Percentiles rank a stretch among this genome's conserved stretches.
phyloP scores from a whole-genome alignment of 92 coral and sea anemone species.

The Porites rus region DNA sequence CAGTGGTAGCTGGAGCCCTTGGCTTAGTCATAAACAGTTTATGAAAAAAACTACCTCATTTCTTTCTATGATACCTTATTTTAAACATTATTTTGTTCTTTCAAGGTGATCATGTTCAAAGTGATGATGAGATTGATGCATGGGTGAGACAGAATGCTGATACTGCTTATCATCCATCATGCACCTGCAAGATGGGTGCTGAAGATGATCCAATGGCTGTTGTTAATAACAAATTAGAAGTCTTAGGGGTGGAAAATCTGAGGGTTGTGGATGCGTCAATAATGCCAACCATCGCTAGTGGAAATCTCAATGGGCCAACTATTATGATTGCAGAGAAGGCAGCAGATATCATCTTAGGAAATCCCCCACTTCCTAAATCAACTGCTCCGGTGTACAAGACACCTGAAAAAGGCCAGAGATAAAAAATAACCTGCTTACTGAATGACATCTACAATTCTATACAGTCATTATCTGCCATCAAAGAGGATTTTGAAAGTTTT shows the following conservation, averaged over 20 bases:
- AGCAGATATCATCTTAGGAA: conserved; percentile 85
- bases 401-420: conserved; percentile 61
- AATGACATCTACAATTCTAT: too few relatives aligned
- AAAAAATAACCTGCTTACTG: neutral
- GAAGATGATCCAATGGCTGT: conserved; percentile 85
- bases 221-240: conserved; percentile 75
- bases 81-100: neutral
- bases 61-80: too few relatives aligned
- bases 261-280: conserved; percentile 88
- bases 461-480: too few relatives aligned
- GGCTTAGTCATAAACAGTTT: too few relatives aligned
- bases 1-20: too few relatives aligned
- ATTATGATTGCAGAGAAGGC: conserved; percentile 91
- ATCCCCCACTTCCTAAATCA: conserved; percentile 70
- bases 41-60: too few relatives aligned
- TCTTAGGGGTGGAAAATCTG: conserved; percentile 80
- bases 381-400: conserved; percentile 80
- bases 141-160: conserved; percentile 76
- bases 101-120: conserved; percentile 70
- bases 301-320: conserved; percentile 93
- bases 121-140: conserved; percentile 80
- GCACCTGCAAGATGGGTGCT: conserved; percentile 93
- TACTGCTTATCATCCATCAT: conserved; percentile 87
- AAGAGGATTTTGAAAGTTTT: too few relatives aligned
- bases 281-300: conserved; percentile 92